Evolutionary conservation across 2,888 invertebrate genomes (phyloP), one percentile per base, ranked within the genome.

Genomic region (Drosophila merina): DNA sequence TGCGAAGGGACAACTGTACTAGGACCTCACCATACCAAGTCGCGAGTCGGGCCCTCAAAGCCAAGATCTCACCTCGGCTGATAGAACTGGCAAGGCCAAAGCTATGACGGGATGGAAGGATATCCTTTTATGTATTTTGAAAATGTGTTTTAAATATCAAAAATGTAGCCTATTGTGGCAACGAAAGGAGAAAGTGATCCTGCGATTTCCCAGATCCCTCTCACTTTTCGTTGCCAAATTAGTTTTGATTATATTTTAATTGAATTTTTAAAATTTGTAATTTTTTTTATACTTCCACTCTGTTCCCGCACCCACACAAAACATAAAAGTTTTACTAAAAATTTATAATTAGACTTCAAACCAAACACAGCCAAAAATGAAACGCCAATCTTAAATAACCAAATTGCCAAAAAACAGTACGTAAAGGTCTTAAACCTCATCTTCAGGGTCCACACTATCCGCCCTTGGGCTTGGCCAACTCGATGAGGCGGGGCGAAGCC

Each of bases 391-490:
- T 12, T 9, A 48, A 48, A 30, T 14, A 30, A 48, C 48, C 49
- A 49, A 49, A 49, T 2, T 14, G 20, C 40, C 40, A 42, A 42
- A 42, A 42, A 42, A 42, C 14, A 7, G 40, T 8, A 42, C 40
- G 9, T 36, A 10, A 33, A 3, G n/a, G 9, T 10, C 6, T 30
- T 5, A 25, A 6, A 12, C 31, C 9, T 47, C 14, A 9, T 31
- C 12, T 31, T 12, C 9, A 14, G 10, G 26, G 28, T 20, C n/a
- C 28, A 20, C 12, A 31, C 25, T 51, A 63, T 10, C 48, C 48
- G 47, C 88, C 84, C 44, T 89, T 91, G 0, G 93, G 93, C 79
- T 92, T 92, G 6, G 93, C 92, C 60, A 93, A 77, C 76, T 92
- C 92, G 38, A 92, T 77, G 10, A 92, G 92, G 57, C 93, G 91